Percentiles rank a stretch among this genome's conserved stretches.
Conservation (phyloP, 1,140 invertebrate species). For the Aphis craccivora region DNA sequence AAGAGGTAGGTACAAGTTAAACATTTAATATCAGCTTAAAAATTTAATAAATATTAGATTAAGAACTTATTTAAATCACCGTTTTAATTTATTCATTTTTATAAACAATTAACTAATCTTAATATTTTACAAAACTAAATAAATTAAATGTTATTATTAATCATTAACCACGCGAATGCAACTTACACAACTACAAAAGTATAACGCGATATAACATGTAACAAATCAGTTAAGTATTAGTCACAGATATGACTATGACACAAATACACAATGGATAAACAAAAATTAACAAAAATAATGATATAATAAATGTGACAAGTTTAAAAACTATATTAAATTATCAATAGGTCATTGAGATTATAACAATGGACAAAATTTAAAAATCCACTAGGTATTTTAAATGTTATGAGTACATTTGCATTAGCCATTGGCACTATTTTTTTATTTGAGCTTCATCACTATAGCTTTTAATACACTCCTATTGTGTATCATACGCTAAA, state of each 20-base stretch:
- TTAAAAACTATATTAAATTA: not conserved
- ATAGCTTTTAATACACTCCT: not conserved
- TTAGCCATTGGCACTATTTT: not conserved
- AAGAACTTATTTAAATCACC: not conserved
- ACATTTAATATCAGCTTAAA: not conserved
- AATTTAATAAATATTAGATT: not conserved
- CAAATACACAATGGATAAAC: not conserved
- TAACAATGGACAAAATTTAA: not conserved
- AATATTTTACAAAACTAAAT: not conserved
- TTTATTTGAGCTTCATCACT: not conserved
- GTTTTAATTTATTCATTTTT: not conserved
- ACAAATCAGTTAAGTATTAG: conserved; percentile 14
- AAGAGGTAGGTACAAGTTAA: not conserved
- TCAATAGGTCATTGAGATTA: not conserved
- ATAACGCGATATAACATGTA: not conserved
- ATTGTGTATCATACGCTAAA: not conserved
- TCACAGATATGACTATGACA: not conserved
- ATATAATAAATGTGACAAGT: not conserved
- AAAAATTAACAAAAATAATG: not conserved
- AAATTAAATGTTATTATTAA: not conserved
- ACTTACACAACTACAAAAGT: not conserved
- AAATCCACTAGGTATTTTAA: not conserved
- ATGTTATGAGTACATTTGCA: not conserved
- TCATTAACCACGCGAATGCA: not conserved
- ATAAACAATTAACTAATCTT: not conserved